A percentile compares a stretch with the other conserved stretches of the same genome.
phyloP scores from a whole-genome alignment of 2,888 invertebrate species.

The Sphecodes monilicornis region DNA sequence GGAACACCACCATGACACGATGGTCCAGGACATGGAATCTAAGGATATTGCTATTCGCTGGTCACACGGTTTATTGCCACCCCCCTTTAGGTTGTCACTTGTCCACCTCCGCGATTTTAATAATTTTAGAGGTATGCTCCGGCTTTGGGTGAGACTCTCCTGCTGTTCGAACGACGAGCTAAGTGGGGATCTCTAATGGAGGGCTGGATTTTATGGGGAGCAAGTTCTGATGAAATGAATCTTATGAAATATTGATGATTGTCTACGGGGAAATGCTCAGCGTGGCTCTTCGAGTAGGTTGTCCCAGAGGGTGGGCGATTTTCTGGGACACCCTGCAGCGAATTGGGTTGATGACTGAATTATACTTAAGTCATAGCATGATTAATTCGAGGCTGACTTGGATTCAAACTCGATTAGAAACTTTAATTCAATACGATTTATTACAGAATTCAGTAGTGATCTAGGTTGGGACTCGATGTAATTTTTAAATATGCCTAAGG shows the following conservation, averaged over 20 bases:
- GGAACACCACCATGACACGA: not conserved
- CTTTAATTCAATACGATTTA: no score
- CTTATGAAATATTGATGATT: constrained; percentile 15
- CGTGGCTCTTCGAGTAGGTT: no score
- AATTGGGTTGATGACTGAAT: no score
- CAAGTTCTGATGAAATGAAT: not conserved
- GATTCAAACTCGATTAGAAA: no score
- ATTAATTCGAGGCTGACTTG: no score
- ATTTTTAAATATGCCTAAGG: no score
- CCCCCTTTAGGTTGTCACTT: not conserved
- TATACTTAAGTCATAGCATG: no score
- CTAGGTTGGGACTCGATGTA: no score
- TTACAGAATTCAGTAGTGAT: no score
- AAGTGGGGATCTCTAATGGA: not conserved
- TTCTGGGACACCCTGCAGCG: no score
- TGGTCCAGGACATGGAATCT: no score
- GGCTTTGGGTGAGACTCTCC: not conserved
- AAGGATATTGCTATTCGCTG: constrained; percentile 5
- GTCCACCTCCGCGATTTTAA: constrained; percentile 24
- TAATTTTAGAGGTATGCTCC: constrained; percentile 13
- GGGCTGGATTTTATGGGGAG: not conserved
- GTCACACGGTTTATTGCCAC: constrained; percentile 9
- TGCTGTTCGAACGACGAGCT: not conserved
- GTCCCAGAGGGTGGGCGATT: not conserved
- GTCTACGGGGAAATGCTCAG: not conserved